These are phyloP conservation scores for Trematocara variabile DNA, from an alignment of 2,113 vertebrate species.

Conservation along the genomic window DNA sequence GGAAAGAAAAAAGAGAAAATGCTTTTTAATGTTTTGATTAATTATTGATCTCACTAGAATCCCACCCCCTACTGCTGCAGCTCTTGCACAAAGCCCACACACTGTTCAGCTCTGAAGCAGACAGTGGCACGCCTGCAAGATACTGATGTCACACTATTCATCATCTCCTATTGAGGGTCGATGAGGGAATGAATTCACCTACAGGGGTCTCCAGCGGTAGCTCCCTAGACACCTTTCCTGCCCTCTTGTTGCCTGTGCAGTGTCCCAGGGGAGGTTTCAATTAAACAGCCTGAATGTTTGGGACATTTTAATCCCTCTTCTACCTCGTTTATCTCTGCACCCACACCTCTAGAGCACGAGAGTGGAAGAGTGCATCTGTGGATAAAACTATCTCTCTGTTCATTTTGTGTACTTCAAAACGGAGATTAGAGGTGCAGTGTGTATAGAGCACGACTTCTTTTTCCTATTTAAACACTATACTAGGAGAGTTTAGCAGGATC, in stretches of 20 bases:
- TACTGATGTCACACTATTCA: constrained; percentile 60
- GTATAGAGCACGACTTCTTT: constrained; percentile 10
- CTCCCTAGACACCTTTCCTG: constrained; percentile 32
- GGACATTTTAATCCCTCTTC: constrained; percentile 69
- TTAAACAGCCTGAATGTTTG: constrained; percentile 64
- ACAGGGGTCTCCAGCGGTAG: constrained; percentile 11
- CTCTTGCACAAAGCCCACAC: constrained; percentile 38
- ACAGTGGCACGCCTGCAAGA: constrained; percentile 30
- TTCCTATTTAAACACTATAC: not conserved
- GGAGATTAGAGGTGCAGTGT: constrained; percentile 38
- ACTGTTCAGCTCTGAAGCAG: not conserved
- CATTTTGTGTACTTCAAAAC: constrained; percentile 39
- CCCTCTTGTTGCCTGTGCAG: constrained; percentile 19
- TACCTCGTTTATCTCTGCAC: constrained; percentile 61
- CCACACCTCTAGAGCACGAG: constrained; percentile 51
- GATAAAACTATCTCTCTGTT: constrained; percentile 36
- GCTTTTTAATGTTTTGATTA: constrained; percentile 71
- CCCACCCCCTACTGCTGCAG: constrained; percentile 9
- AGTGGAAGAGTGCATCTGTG: constrained; percentile 37
- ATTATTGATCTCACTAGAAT: constrained; percentile 68
- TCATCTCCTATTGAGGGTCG: constrained; percentile 65
- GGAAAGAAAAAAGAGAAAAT: constrained; percentile 40
- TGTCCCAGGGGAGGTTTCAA: constrained; percentile 69
- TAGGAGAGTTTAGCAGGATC: not conserved
- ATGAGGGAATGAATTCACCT: constrained; percentile 62